These are phyloP conservation scores for Troglohyphantes excavatus DNA, from an alignment of 2,888 invertebrate genomes.

Conservation along the genomic window DNA sequence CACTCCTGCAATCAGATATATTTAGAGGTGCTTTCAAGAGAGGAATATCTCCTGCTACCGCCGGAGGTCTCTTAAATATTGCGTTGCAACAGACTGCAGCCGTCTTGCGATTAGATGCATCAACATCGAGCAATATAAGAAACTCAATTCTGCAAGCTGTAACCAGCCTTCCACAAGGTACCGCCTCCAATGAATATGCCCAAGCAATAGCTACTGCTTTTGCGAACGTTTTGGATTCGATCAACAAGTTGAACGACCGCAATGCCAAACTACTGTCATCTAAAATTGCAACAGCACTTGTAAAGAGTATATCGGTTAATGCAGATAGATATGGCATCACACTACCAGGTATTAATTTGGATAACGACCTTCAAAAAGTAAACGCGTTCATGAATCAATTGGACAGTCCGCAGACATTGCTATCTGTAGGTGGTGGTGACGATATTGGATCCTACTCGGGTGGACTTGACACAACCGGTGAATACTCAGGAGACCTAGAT, in stretches of 20 bases:
- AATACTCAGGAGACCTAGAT: no score
- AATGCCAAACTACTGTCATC: background rate
- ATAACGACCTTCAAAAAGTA: background rate
- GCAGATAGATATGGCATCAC: background rate
- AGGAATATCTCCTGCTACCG: background rate
- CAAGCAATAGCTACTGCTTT: slow-evolving; percentile 1
- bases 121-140: background rate
- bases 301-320: background rate
- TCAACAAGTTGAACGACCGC: background rate
- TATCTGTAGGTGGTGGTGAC: background rate
- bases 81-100: background rate
- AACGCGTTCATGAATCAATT: background rate
- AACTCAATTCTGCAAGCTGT: background rate
- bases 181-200: background rate
- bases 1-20: background rate
- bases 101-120: background rate
- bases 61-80: background rate
- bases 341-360: background rate
- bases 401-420: background rate
- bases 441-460: background rate
- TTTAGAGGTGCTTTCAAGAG: background rate
- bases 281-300: background rate
- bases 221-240: background rate
- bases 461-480: background rate
- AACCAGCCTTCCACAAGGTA: background rate